Base-by-base conservation (phyloP, 2,113 vertebrate genomes). In the Rhinolophus sinicus region DNA sequence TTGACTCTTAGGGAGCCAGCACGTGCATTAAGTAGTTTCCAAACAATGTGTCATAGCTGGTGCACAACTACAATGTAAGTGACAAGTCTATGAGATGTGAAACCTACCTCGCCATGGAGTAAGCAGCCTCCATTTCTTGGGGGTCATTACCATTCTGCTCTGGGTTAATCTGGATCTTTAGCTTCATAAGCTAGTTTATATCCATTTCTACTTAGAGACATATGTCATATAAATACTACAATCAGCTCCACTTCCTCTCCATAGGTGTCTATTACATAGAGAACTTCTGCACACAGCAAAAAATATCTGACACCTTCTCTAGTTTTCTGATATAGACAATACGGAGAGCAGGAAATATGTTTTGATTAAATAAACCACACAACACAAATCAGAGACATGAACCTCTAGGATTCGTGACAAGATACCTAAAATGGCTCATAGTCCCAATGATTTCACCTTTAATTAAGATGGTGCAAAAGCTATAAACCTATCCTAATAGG, bases 351-450 rank as follows among this genome's bases (percentile, higher is more conserved):
- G 28, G 91, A 80, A 72, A 33, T 67, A 52, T 50, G 8, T 13
- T 88, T 82, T 77, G 35, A 69, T 38, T 56, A 77, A 77, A 21
- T 52, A 62, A 64, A 64, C 60, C 60, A 22, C 28, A 70, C 13
- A 94, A 18, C 47, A 18, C 19, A 88, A 70, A 88, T 76, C 54
- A 82, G 60, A 82, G 60, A 62, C 30, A 47, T 77, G 88, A n/a
- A 35, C 70, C 44, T 67, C 47, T 28, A 81, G 1, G 2, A 82
- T 6, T 47, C 22, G 73, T 30, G 8, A n/a, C 3, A 26, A 91
- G 35, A 54, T 18, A 58, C 33, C 16, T 13, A 52, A 84, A 58
- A 60, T 35, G 26, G 2, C 3, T 52, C 26, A 24, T 44, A 0
- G 0, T 69, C 22, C 14, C 10, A 56, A 33, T 35, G 58, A 35